Conservation (phyloP, 2,888 invertebrate genomes). For the Heliconius cydno region DNA sequence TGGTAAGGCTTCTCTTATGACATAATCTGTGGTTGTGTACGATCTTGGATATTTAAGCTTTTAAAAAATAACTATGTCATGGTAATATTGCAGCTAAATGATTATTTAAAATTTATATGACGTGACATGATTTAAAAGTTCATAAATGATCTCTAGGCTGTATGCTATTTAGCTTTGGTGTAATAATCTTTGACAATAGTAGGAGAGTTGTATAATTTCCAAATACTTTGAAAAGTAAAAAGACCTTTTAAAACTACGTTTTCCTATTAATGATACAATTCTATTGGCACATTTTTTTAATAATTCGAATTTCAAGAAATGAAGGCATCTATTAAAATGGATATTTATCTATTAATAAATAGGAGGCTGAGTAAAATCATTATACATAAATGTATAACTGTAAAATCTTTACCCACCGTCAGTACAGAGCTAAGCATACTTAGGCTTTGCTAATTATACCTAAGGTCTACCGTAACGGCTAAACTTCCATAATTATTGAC, state of each 20-base stretch:
- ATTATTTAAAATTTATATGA: background rate
- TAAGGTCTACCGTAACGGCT: background rate
- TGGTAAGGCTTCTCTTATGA: slow-evolving; percentile 31
- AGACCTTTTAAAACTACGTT: too few species aligned
- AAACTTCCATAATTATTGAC: background rate
- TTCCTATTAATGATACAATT: too few species aligned
- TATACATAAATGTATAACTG: background rate
- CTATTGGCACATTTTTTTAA: too few species aligned
- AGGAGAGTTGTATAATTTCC: too few species aligned
- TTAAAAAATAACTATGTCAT: slow-evolving; percentile 1
- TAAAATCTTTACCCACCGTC: too few species aligned
- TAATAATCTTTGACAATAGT: background rate
- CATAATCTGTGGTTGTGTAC: slow-evolving; percentile 37
- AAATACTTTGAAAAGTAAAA: too few species aligned
- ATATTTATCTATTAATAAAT: too few species aligned
- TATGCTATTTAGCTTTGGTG: background rate
- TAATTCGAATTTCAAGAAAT: too few species aligned
- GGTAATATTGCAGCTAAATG: background rate
- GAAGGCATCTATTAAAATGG: too few species aligned
- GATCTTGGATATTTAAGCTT: slow-evolving; percentile 17
- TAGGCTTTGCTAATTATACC: background rate
- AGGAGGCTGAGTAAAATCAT: background rate
- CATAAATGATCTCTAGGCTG: background rate
- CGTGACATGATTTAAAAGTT: background rate
- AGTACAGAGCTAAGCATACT: too few species aligned